Evolutionary conservation across 2,113 vertebrate species (phyloP).

Genomic region (Entosphenus tridentatus): DNA sequence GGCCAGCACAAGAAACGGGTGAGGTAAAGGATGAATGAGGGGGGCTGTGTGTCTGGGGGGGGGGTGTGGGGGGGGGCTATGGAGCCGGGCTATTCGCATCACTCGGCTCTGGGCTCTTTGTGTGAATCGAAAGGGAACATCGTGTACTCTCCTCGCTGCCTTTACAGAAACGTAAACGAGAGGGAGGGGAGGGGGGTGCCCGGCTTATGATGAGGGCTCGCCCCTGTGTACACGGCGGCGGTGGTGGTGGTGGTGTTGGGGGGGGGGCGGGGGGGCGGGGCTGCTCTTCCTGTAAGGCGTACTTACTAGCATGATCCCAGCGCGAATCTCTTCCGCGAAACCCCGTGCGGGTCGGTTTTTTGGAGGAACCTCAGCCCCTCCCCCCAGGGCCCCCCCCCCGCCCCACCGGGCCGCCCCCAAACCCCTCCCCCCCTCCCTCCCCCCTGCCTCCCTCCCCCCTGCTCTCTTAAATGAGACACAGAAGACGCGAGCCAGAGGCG

Average conservation of each 20-base stretch:
- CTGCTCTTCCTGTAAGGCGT: not conserved
- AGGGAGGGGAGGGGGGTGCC: too few species aligned
- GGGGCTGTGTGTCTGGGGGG: not conserved
- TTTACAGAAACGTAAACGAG: too few species aligned
- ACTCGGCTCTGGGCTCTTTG: too few species aligned
- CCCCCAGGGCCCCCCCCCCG: not conserved
- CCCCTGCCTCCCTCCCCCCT: not conserved
- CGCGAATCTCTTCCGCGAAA: slow-evolving; percentile 4
- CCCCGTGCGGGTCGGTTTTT: not conserved
- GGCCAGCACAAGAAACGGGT: not conserved
- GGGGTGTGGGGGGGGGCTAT: not conserved
- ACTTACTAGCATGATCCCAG: not conserved
- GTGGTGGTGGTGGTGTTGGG: not conserved
- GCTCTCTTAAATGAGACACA: too few species aligned
- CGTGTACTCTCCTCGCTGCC: too few species aligned
- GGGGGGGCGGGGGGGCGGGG: not conserved
- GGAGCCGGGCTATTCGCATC: not conserved
- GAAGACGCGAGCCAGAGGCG: too few species aligned
- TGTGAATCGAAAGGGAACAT: too few species aligned
- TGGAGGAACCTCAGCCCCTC: not conserved
- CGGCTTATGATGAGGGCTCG: too few species aligned
- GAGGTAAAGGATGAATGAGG: not conserved
- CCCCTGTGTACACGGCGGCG: not conserved
- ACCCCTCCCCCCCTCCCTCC: not conserved
- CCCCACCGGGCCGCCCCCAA: not conserved